phyloP scores from a whole-genome alignment of 2,113 vertebrate genomes.

The Phylloscopus whistleri region DNA sequence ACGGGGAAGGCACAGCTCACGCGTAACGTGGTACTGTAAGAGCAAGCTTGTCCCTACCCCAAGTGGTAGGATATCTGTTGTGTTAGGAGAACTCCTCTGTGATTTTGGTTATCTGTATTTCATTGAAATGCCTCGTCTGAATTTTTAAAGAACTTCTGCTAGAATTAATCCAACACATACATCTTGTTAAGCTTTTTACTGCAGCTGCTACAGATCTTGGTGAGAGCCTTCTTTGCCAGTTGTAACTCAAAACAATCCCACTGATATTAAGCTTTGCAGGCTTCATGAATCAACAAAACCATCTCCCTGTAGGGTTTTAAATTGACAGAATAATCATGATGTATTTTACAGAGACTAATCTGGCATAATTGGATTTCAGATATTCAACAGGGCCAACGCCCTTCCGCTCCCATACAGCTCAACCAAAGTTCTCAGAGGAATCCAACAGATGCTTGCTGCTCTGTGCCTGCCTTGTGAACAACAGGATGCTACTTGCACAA shows the following conservation, averaged over 20 bases:
- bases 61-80: neutral
- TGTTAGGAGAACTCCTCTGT: neutral
- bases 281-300: conserved; percentile 15
- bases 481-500: neutral
- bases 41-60: neutral
- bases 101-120: neutral
- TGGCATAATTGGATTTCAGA: conserved; percentile 26
- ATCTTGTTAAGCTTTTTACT: neutral
- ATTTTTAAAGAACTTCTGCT: neutral
- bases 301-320: conserved; percentile 47
- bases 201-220: neutral
- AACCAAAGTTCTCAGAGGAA: neutral
- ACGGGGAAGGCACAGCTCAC: fast-evolving
- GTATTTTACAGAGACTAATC: conserved; percentile 43
- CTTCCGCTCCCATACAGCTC: neutral
- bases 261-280: neutral
- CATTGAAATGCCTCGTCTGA: neutral
- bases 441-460: neutral
- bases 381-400: conserved; percentile 8
- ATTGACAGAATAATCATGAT: conserved; percentile 26
- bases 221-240: neutral
- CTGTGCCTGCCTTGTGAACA: neutral
- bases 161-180: neutral
- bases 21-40: fast-evolving
- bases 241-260: neutral